Evolutionary conservation across 2,888 invertebrate species (phyloP).

Genomic region (Onchidella celtica): DNA sequence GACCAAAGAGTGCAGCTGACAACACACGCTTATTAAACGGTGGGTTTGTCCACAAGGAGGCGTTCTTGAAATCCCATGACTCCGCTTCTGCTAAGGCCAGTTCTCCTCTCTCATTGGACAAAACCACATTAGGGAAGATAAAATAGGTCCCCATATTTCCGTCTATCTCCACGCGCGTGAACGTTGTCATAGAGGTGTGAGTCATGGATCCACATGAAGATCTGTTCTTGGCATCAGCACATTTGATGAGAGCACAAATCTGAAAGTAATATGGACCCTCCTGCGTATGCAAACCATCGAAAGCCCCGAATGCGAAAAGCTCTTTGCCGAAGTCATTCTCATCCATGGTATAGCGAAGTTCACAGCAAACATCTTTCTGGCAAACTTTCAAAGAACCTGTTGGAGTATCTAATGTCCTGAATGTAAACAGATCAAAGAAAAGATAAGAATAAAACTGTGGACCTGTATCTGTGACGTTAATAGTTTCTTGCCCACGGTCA

Average conservation of each 20-base stretch:
- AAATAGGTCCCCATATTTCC: conserved; percentile 58
- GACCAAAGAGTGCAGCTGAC: conserved; percentile 57
- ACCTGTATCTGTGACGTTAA: background rate
- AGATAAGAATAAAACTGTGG: conserved; percentile 52
- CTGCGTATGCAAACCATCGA: conserved; percentile 66
- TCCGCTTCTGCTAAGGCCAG: conserved; percentile 48
- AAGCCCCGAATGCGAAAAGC: conserved; percentile 68
- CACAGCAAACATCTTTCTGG: conserved; percentile 65
- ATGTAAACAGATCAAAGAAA: conserved; percentile 62
- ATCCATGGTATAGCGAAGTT: conserved; percentile 52
- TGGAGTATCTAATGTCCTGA: conserved; percentile 52
- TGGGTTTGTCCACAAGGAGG: conserved; percentile 37
- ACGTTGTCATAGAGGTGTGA: conserved; percentile 52
- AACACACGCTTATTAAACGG: conserved; percentile 52
- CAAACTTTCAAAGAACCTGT: conserved; percentile 59
- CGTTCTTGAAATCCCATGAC: conserved; percentile 52
- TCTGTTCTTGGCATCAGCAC: conserved; percentile 50
- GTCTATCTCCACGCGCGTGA: conserved; percentile 52
- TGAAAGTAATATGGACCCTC: conserved; percentile 68
- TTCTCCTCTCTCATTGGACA: conserved; percentile 40
- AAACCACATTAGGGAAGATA: conserved; percentile 63
- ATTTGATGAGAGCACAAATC: conserved; percentile 65
- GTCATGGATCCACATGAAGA: conserved; percentile 57
- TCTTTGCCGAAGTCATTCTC: conserved; percentile 30
- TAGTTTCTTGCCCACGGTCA: too few relatives aligned